Conservation (phyloP, 2,113 vertebrate genomes). For the Scolopax mira region DNA sequence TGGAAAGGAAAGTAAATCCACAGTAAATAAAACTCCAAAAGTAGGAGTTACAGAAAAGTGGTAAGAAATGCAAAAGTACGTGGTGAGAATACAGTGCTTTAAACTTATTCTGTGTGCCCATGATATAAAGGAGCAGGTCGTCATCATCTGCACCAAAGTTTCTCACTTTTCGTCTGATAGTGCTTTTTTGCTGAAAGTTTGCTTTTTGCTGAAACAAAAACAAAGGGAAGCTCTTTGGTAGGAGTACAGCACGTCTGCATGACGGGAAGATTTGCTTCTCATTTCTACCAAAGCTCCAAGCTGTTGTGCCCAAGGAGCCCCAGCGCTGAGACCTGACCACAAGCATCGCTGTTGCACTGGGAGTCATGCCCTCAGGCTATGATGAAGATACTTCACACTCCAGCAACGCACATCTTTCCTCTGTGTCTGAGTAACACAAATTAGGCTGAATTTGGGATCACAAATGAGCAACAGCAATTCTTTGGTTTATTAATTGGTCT, state of each 20-base stretch:
- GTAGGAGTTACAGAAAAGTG: background rate
- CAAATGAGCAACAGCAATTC: background rate
- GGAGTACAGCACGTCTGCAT: accelerated
- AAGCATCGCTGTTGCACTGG: background rate
- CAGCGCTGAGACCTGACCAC: background rate
- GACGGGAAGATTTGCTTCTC: background rate
- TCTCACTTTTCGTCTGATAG: background rate
- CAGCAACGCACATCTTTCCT: background rate
- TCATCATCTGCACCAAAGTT: background rate
- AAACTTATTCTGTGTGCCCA: background rate
- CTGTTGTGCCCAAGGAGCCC: accelerated
- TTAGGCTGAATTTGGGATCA: background rate
- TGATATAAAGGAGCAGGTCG: background rate
- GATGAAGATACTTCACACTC: background rate
- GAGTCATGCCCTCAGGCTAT: background rate
- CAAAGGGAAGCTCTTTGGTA: accelerated
- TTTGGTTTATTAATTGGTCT: background rate
- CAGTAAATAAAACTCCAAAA: background rate
- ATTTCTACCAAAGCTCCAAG: background rate
- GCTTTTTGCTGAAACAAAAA: background rate
- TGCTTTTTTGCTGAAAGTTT: background rate
- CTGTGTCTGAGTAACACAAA: background rate
- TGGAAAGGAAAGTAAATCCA: background rate
- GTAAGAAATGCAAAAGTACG: background rate
- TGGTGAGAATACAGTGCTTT: background rate